These are phyloP conservation scores for Gasteruption jaculator DNA, from an alignment of 2,888 invertebrate species.

Conservation along the genomic window DNA sequence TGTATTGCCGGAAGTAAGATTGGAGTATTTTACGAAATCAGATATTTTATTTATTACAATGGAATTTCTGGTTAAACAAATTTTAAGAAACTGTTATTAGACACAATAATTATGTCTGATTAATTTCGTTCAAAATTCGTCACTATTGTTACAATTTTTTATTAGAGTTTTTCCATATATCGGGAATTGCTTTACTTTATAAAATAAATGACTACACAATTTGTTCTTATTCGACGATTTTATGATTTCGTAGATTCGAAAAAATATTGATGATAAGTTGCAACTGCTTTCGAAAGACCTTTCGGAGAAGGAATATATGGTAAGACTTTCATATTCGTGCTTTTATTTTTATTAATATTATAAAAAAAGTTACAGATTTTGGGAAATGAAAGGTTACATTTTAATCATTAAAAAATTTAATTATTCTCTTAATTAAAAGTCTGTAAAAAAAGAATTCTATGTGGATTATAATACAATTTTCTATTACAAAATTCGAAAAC, in stretches of 20 bases:
- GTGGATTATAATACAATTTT: background rate
- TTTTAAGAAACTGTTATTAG: too few species aligned
- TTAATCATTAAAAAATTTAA: too few species aligned
- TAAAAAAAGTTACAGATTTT: too few species aligned
- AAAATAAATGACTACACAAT: too few species aligned
- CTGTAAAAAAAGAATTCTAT: too few species aligned
- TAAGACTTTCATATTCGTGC: constrained; percentile 17
- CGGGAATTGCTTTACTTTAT: too few species aligned
- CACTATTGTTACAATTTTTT: too few species aligned
- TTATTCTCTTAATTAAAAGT: too few species aligned
- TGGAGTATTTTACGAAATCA: background rate
- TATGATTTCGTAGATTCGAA: constrained; percentile 16
- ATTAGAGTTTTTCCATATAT: too few species aligned
- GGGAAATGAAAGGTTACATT: too few species aligned
- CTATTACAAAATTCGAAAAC: background rate
- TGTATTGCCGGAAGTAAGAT: background rate
- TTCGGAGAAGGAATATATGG: constrained; percentile 21
- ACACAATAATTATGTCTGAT: too few species aligned
- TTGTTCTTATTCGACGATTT: constrained; percentile 7
- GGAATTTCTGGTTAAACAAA: background rate
- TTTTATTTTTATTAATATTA: background rate
- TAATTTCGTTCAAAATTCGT: too few species aligned
- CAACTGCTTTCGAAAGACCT: constrained; percentile 22
- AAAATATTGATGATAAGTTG: constrained; percentile 23
- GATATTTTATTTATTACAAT: constrained; percentile 3